These are phyloP conservation scores for Condylura cristata DNA, from an alignment of 2,113 vertebrate species.

Conservation along the genomic window DNA sequence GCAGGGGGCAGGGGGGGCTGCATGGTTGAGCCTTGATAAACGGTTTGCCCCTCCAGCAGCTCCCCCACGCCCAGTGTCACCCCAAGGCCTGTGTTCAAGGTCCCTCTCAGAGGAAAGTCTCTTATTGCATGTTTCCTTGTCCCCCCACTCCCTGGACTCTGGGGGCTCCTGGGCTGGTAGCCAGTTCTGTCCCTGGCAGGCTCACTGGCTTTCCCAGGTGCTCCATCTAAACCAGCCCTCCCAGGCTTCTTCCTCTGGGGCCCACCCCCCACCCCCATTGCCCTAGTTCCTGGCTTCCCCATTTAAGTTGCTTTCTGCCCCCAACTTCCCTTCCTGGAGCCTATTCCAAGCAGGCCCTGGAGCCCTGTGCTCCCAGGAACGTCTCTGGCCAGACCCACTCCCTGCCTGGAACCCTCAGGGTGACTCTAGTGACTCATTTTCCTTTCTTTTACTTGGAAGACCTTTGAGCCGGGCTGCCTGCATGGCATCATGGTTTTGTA, in stretches of 20 bases:
- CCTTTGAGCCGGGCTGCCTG: background rate
- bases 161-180: background rate
- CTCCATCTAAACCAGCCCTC: background rate
- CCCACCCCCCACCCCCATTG: background rate
- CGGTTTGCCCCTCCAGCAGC: background rate
- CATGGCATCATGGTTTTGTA: background rate
- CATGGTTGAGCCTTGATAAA: background rate
- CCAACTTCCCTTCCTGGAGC: background rate
- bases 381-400: background rate
- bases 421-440: background rate
- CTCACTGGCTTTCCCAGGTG: background rate
- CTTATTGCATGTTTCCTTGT: background rate
- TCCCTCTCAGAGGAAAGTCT: background rate
- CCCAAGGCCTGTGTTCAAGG: background rate
- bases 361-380: background rate
- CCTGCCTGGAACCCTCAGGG: background rate
- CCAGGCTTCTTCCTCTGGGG: background rate
- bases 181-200: background rate
- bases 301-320: background rate
- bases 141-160: background rate
- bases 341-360: background rate
- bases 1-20: background rate
- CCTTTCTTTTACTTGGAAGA: background rate
- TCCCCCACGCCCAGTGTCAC: background rate
- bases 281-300: background rate